Conservation (phyloP, 2,888 invertebrate genomes). For the Drosophila kambysellisi region DNA sequence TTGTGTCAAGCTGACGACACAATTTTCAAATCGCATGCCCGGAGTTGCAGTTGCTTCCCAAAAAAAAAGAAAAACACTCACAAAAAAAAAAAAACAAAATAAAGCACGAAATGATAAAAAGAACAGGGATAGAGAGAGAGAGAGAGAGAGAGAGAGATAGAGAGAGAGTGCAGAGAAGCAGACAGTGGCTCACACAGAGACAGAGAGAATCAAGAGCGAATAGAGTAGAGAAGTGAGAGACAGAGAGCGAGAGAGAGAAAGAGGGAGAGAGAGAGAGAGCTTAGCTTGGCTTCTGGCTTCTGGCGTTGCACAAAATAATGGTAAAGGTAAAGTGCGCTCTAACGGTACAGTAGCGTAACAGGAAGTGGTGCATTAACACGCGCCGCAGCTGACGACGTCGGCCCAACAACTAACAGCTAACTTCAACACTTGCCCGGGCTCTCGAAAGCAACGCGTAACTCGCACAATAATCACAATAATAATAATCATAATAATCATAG, state of each 20-base stretch:
- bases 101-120: slow-evolving; percentile 11
- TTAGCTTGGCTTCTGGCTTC: slow-evolving; percentile 30
- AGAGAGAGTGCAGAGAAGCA: slow-evolving; percentile 15
- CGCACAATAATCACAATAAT: slow-evolving; percentile 29
- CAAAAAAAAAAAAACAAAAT: slow-evolving; percentile 15
- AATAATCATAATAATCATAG: slow-evolving; percentile 29
- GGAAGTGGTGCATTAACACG: slow-evolving; percentile 83
- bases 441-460: slow-evolving; percentile 48
- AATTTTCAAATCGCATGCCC: slow-evolving; percentile 81
- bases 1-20: slow-evolving; percentile 83
- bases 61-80: slow-evolving; percentile 12
- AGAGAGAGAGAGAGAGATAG: slow-evolving; percentile 16
- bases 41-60: slow-evolving; percentile 70
- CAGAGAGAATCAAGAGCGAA: slow-evolving; percentile 4
- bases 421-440: slow-evolving; percentile 50
- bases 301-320: slow-evolving; percentile 74
- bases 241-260: slow-evolving; percentile 18
- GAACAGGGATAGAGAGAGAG: slow-evolving; percentile 10
- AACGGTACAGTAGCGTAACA: slow-evolving; percentile 80
- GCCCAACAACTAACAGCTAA: slow-evolving; percentile 39
- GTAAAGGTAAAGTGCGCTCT: slow-evolving; percentile 59
- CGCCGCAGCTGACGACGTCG: slow-evolving; percentile 66
- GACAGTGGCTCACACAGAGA: slow-evolving; percentile 14
- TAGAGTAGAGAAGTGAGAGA: slow-evolving; percentile 11
- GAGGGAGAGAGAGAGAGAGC: slow-evolving; percentile 22